Percentiles rank a stretch among this genome's conserved stretches.
Conservation (phyloP, 1,140 invertebrate genomes). For the Sinonovacula constricta region DNA sequence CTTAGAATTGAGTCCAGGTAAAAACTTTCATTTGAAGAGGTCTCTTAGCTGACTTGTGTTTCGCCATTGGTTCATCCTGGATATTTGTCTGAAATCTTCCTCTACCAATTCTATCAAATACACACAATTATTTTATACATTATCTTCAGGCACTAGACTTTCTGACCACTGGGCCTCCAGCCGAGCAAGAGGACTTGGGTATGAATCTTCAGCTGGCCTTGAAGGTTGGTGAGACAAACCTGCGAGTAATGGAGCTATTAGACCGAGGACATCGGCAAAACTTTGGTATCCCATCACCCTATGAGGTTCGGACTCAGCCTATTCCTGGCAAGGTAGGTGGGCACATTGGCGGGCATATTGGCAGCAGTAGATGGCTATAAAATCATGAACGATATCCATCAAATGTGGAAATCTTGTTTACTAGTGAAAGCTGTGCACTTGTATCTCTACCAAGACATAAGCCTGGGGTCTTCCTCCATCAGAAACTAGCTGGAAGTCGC, state of each 20-base stretch:
- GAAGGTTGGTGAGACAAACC: constrained; percentile 61
- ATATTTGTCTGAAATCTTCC: neutral
- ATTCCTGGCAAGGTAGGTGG: constrained; percentile 54
- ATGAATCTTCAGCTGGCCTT: constrained; percentile 56
- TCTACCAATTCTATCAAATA: neutral
- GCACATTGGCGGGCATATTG: too few species aligned
- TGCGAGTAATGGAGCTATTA: constrained; percentile 59
- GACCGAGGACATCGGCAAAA: constrained; percentile 59
- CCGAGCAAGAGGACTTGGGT: constrained; percentile 49
- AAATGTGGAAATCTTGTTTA: too few species aligned
- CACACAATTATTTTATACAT: too few species aligned
- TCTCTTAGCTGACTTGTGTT: too few species aligned
- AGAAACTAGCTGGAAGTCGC: too few species aligned
- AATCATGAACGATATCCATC: too few species aligned
- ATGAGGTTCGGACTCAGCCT: constrained; percentile 50
- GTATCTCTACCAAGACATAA: too few species aligned
- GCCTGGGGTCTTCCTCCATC: too few species aligned
- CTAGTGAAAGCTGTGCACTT: too few species aligned
- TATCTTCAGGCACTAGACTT: constrained; percentile 54
- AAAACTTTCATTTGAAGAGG: too few species aligned
- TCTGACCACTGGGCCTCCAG: constrained; percentile 37
- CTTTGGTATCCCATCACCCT: constrained; percentile 56
- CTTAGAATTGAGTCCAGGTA: too few species aligned
- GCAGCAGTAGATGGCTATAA: too few species aligned
- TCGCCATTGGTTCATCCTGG: neutral